Evolutionary conservation across 2,113 vertebrate species (phyloP).

Genomic region (Glaucidium brasilianum): DNA sequence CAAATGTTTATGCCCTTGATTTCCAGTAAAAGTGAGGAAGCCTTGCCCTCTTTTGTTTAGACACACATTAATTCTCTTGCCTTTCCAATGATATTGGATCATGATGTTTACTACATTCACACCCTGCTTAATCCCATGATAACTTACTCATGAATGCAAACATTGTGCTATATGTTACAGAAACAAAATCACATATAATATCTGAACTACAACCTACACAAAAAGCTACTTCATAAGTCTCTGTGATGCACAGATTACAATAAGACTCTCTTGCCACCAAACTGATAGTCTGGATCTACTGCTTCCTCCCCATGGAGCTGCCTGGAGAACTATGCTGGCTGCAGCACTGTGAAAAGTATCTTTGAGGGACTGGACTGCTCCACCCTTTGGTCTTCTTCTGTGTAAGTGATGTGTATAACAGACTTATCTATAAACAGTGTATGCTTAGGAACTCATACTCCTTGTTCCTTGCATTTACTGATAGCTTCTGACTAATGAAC

Average conservation of each 20-base stretch:
- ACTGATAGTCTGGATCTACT: background rate
- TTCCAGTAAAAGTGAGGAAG: background rate
- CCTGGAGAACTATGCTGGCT: background rate
- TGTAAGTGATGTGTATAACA: background rate
- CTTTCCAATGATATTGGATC: background rate
- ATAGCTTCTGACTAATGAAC: background rate
- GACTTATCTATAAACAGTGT: background rate
- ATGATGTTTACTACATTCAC: background rate
- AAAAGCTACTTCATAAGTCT: background rate
- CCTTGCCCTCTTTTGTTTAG: background rate
- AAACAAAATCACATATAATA: background rate
- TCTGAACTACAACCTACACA: fast-evolving
- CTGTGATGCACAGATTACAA: background rate
- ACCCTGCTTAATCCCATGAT: background rate
- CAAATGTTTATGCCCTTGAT: slow-evolving; percentile 12
- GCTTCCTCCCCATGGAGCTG: background rate
- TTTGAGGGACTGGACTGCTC: background rate
- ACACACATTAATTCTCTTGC: slow-evolving; percentile 5
- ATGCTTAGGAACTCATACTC: background rate
- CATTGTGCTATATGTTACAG: background rate
- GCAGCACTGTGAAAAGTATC: background rate
- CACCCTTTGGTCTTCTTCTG: background rate
- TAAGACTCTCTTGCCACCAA: background rate
- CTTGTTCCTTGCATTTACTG: background rate
- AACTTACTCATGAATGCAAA: background rate